phyloP scores from a whole-genome alignment of 2,888 invertebrate genomes.

The Epinotia nisella region DNA sequence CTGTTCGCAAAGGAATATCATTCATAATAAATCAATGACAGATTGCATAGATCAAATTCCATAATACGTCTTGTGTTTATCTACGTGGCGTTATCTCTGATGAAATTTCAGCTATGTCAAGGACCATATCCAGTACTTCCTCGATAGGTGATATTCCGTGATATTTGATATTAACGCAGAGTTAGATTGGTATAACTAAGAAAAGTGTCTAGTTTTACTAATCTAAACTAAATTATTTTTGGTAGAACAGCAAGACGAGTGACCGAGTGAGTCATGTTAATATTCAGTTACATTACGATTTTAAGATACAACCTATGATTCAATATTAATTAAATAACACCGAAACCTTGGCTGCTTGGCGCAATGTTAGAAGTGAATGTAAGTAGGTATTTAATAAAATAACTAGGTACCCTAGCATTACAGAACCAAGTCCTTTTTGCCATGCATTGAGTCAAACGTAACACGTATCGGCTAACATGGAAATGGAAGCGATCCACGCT shows the following conservation, averaged over 20 bases:
- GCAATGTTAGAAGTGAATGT: conserved; percentile 7
- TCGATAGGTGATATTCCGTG: background rate
- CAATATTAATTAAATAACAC: conserved; percentile 7
- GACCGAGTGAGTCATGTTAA: too few species aligned
- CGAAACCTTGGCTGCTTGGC: conserved; percentile 1
- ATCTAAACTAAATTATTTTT: background rate
- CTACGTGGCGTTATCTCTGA: conserved; percentile 17
- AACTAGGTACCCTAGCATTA: background rate
- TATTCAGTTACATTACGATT: background rate
- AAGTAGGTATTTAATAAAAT: background rate
- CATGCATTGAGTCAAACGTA: background rate
- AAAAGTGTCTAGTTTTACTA: background rate
- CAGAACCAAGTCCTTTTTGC: background rate
- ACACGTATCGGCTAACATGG: conserved; percentile 19
- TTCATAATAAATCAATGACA: conserved; percentile 32
- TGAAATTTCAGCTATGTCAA: conserved; percentile 7
- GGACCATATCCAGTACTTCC: background rate
- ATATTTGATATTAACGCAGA: background rate
- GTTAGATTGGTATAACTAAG: background rate
- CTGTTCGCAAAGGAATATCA: conserved; percentile 17
- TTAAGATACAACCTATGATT: background rate
- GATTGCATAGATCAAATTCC: conserved; percentile 21
- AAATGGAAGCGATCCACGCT: conserved; percentile 14
- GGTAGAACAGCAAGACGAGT: background rate
- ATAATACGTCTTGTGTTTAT: background rate